Conservation (phyloP, 2,888 invertebrate species). For the Endotricha flammealis region DNA sequence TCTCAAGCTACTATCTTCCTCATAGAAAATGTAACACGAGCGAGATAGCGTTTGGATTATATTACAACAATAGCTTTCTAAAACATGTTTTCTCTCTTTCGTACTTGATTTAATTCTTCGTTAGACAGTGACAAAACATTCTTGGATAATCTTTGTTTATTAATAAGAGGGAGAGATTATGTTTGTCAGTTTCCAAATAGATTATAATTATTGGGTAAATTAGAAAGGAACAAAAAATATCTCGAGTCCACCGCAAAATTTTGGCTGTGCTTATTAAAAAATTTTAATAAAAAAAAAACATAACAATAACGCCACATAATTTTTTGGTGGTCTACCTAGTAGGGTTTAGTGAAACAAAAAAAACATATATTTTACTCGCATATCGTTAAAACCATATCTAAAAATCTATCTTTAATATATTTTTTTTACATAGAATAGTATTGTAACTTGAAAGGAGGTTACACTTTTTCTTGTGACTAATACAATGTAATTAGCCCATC, state of each 20-base stretch:
- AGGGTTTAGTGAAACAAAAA: conserved; percentile 21
- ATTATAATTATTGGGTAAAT: conserved; percentile 10
- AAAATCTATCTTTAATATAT: conserved; percentile 18
- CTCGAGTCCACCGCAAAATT: conserved; percentile 65
- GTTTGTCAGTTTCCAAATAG: conserved; percentile 28
- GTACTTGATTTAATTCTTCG: too few species aligned
- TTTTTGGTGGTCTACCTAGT: conserved; percentile 41
- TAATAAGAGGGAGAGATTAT: too few species aligned
- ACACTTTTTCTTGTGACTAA: too few species aligned
- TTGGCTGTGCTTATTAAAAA: conserved; percentile 70
- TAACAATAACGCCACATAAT: conserved; percentile 33
- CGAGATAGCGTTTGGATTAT: too few species aligned
- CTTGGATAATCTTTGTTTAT: too few species aligned
- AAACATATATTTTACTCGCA: conserved; percentile 34
- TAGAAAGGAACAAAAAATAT: conserved; percentile 40
- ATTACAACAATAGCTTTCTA: too few species aligned
- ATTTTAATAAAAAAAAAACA: conserved; percentile 34
- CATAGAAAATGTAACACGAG: too few species aligned
- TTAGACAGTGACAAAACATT: too few species aligned
- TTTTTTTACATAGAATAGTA: not conserved
- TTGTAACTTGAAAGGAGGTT: conserved; percentile 1
- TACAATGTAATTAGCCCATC: too few species aligned
- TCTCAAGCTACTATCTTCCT: too few species aligned
- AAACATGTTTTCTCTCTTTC: too few species aligned
- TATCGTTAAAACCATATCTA: conserved; percentile 45